These are phyloP conservation scores for Clinocottus analis DNA, from an alignment of 2,113 vertebrate species.

Conservation along the genomic window DNA sequence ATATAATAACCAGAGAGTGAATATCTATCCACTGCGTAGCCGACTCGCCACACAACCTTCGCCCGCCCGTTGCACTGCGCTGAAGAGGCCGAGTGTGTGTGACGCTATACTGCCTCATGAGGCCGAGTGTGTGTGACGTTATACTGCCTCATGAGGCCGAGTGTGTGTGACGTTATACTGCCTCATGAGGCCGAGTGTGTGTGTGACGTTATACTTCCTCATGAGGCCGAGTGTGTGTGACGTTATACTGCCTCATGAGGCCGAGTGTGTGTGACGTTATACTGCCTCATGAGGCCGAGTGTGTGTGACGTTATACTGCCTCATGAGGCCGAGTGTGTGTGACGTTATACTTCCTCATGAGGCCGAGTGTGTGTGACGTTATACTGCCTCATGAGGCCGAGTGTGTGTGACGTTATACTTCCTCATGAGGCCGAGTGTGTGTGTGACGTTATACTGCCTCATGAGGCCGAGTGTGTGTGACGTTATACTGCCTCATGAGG, in stretches of 20 bases:
- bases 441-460: too few species aligned
- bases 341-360: not conserved
- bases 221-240: not conserved
- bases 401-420: too few species aligned
- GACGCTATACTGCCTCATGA: not conserved
- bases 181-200: not conserved
- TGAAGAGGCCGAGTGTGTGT: too few species aligned
- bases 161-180: too few species aligned
- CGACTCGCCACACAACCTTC: too few species aligned
- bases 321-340: not conserved
- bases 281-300: not conserved
- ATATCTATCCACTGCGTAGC: not conserved
- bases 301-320: too few species aligned
- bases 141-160: not conserved
- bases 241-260: not conserved
- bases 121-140: not conserved
- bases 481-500: not conserved
- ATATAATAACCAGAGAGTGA: not conserved
- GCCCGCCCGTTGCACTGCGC: not conserved
- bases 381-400: not conserved
- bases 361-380: not conserved
- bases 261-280: not conserved
- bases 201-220: too few species aligned
- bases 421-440: not conserved
- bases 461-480: not conserved